Evolutionary conservation across 2,113 vertebrate genomes (phyloP), one percentile per base, ranked within the genome.

Genomic region (Poeciliopsis retropinna): DNA sequence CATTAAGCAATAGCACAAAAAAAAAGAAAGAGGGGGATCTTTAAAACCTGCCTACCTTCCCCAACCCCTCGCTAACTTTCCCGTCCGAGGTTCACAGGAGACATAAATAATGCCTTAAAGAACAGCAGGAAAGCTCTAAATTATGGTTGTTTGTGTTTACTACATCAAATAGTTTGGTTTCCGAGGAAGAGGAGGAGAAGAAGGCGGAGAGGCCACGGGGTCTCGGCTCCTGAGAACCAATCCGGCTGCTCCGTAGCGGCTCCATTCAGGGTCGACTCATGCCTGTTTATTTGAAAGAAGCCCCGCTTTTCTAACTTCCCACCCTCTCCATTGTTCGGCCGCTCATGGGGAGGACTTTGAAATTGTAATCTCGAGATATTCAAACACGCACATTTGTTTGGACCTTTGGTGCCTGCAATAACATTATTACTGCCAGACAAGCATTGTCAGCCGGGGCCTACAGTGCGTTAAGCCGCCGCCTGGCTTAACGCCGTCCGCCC

Each of bases 301-400:
- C 70, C 81, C 87, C 66, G 74, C 85, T 91, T 88, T 91, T 92
- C 94, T 90, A 93, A 93, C 94, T 89, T 90, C 85, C 91, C 90
- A 91, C 88, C 88, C 79, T 87, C 79, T 84, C 89, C 79, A 91
- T 92, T 94, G 92, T 93, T 85, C 31, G 6, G 76, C 85, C 81
- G 88, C 90, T 93, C 93, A 93, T 83, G 92, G 88, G 90, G 92
- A 94, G 93, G 91, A 94, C 93, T 94, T 94, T 93, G 89, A 93
- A 94, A 94, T 94, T 95, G 94, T 94, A 94, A 95, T 95, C 90
- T 92, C 81, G 73, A 86, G 89, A 94, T 92, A 93, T 91, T 94
- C 92, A 94, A 90, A 93, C 91, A 91, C 92, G 85, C 91, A 91
- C 93, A 93, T 95, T 94, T 94, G 92, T 94, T 92, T 88, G 91